phyloP scores from a whole-genome alignment of 1,140 invertebrate genomes.

The Lysiphlebus fabarum region DNA sequence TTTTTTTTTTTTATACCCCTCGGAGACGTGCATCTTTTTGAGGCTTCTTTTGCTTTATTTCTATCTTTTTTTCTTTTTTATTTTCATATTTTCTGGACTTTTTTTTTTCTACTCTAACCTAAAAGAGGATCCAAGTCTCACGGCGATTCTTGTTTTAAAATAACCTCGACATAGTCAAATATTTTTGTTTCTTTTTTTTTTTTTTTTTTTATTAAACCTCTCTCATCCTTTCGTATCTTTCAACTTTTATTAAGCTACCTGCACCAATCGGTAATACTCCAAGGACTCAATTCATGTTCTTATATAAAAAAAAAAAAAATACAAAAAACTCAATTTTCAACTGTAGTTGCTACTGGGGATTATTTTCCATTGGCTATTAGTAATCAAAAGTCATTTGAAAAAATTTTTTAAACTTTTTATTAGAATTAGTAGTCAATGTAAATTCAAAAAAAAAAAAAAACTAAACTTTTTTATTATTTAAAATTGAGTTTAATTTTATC shows the following conservation, averaged over 20 bases:
- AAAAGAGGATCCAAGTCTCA: conserved; percentile 22
- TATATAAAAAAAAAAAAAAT: neutral
- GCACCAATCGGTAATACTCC: conserved; percentile 24
- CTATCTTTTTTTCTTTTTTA: neutral
- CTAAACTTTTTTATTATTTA: too few species aligned
- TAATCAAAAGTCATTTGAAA: conserved; percentile 15
- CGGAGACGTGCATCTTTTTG: conserved; percentile 9
- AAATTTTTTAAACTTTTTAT: neutral
- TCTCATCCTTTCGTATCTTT: neutral
- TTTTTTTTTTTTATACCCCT: conserved; percentile 9
- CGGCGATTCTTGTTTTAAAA: conserved; percentile 24
- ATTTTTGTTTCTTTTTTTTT: conserved; percentile 7
- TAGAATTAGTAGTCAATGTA: too few species aligned
- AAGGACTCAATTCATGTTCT: conserved; percentile 21
- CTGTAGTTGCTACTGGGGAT: neutral
- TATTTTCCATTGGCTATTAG: too few species aligned
- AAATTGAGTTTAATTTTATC: too few species aligned
- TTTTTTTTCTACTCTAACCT: conserved; percentile 9
- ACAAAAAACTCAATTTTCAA: conserved; percentile 25
- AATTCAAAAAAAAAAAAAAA: too few species aligned
- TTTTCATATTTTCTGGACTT: neutral
- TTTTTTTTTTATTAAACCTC: neutral
- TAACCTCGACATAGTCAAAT: conserved; percentile 24
- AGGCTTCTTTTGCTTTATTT: conserved; percentile 9
- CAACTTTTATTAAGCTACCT: too few species aligned